phyloP scores from a whole-genome alignment of 2,888 invertebrate genomes.

The Dilophus febrilis region DNA sequence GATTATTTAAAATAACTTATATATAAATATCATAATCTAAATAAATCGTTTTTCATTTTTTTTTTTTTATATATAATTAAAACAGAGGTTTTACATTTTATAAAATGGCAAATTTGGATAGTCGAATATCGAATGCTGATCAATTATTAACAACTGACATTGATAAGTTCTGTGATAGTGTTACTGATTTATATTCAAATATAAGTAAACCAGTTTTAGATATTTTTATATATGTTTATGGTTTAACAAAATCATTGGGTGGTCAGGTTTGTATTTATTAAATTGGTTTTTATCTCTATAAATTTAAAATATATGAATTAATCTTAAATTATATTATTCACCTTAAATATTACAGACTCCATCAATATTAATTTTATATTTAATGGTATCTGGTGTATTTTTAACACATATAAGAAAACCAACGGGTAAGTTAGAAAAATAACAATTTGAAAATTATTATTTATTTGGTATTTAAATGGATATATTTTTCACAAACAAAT shows the following conservation, averaged over 20 bases:
- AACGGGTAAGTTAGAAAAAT: constrained; percentile 37
- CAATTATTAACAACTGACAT: constrained; percentile 91
- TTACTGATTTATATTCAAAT: constrained; percentile 91
- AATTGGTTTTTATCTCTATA: neutral
- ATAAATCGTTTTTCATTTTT: constrained; percentile 3
- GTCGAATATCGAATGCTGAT: constrained; percentile 88
- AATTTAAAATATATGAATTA: constrained; percentile 1
- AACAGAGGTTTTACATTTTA: constrained; percentile 84
- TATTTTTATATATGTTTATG: constrained; percentile 83
- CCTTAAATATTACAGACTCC: constrained; percentile 57
- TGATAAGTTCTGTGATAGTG: constrained; percentile 91
- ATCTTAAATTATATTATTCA: constrained; percentile 1
- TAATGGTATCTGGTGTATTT: constrained; percentile 70
- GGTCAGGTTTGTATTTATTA: constrained; percentile 37
- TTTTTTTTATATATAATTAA: constrained; percentile 4
- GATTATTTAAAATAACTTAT: neutral
- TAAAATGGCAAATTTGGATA: constrained; percentile 89
- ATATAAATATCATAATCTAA: neutral
- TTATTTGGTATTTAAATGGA: constrained; percentile 2
- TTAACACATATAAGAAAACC: constrained; percentile 78
- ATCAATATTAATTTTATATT: constrained; percentile 68
- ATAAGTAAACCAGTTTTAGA: constrained; percentile 90
- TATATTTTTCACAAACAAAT: constrained; percentile 7
- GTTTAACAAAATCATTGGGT: constrained; percentile 72
- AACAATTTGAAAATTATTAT: too few species aligned